Evolutionary conservation across 2,888 invertebrate genomes (phyloP), one percentile per base, ranked within the genome.

Genomic region (Thereva unica): DNA sequence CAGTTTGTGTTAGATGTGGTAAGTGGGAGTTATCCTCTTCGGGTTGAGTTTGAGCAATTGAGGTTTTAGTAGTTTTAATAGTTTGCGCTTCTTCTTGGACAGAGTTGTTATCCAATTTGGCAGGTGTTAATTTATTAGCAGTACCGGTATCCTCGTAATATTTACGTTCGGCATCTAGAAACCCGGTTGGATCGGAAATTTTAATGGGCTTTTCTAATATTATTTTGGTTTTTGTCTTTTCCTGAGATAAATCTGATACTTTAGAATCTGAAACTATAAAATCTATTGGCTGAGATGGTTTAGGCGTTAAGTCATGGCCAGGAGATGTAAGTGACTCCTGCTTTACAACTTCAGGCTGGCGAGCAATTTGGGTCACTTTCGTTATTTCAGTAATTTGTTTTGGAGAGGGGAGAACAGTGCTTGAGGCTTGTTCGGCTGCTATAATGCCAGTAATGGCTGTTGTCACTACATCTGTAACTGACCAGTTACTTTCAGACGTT

Each of bases 11-110:
- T 65, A 65, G 55, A 35, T 53, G 54, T 64, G 45, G 56, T 65
- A 23, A 65, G 56, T 65, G 56, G 55, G 65, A 42, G 47, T n/a
- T 35, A 23, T 65, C 49, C 40, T 53, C 37, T 38, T 10, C 54
- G 9, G 23, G 7, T 44, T 47, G 42, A 61, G 38, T 59, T 47
- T 47, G 42, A 59, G 61, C 50, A 59, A 59, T 63, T 42, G 47
- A 37, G 9, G 40, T 50, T 44, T 57, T 61, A 61, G 67, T 52
- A 54, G 44, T 45, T 37, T 54, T 47, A 45, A 23, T 23, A 12
- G 10, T 67, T 61, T 67, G 69, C 61, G 34, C 67, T 67, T 67
- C 67, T 69, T 69, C 69, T 65, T 67, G 42, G 35, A 12, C 38
- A 6, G 10, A 12, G 6, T 12, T 47, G 6, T 10, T 9, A 12